Evolutionary conservation across 2,113 vertebrate genomes (phyloP).

Genomic region (Myotis brandtii): DNA sequence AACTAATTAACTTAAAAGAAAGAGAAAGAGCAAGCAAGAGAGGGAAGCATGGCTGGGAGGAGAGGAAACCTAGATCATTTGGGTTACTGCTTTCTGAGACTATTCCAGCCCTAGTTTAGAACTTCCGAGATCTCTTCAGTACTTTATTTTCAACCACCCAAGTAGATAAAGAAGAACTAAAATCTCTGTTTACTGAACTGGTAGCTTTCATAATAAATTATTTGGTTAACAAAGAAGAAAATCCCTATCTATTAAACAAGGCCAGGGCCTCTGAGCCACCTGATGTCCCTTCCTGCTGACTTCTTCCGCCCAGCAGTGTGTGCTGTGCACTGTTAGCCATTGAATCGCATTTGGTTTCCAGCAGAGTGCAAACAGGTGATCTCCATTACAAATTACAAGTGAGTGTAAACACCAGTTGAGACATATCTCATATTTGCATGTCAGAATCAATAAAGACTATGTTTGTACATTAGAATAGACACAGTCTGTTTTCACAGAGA

Average conservation of each 20-base stretch:
- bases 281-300: neutral
- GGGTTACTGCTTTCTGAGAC: neutral
- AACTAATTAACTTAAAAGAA: constrained; percentile 62
- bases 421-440: neutral
- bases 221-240: constrained; percentile 13
- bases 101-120: neutral
- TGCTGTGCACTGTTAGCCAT: neutral
- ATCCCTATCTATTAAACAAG: neutral
- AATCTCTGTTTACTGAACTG: neutral
- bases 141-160: neutral
- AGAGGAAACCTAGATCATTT: neutral
- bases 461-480: neutral
- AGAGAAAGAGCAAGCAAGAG: neutral
- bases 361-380: neutral
- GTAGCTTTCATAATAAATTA: neutral
- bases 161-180: neutral
- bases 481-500: neutral
- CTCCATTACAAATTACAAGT: neutral
- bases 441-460: neutral
- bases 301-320: neutral
- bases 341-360: neutral
- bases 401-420: neutral
- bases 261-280: neutral
- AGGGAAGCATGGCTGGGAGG: neutral
- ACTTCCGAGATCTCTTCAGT: accelerated